Base-by-base conservation (phyloP, 2,888 invertebrate species). In the Amitus sp. region DNA sequence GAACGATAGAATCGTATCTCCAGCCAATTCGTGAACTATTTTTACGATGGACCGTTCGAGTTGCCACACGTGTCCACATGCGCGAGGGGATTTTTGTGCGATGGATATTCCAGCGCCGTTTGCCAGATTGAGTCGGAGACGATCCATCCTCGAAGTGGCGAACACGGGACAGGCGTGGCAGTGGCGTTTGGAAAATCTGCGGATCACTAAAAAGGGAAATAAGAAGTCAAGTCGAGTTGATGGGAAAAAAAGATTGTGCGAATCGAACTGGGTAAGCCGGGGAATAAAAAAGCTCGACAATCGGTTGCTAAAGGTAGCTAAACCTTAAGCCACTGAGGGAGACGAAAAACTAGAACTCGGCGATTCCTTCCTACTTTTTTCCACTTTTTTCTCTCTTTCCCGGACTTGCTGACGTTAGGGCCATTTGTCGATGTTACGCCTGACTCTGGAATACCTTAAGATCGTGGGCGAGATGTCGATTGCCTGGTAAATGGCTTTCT, bases 161-260 rank as follows among this genome's bases (percentile, higher is more conserved):
- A 75, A 77, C 77, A 77, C 68, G 70, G 68, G 71, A 77, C 76
- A 74, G 76, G 76, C 76, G 76, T 76, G 76, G 76, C 72, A 58
- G 65, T 47, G 62, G 70, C 65, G 67, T 69, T 67, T 54, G 65
- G 68, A 69, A 72, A 73, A 73, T 71, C 71, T 69, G 65, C 65
- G 68, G 70, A 63, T 70, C 69, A 68, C 61, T 66, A 72, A 68
- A 69, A 67, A 64, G 62, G 55, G 64, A 66, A 68, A 68, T 65
- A 66, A 63, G 62, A 53, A 65, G 55, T 65, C 52, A 56, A 56
- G 64, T 53, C 50, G 19, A 40, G 43, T 23, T 23, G 62, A 42
- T 43, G 47, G 47, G 56, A 56, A 55, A 59, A 61, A 62, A 57
- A 40, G 56, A 55, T 50, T 47, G 39, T 48, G 42, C 62, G 33